phyloP scores from a whole-genome alignment of 2,113 vertebrate genomes.

The Nesogale talazaci region DNA sequence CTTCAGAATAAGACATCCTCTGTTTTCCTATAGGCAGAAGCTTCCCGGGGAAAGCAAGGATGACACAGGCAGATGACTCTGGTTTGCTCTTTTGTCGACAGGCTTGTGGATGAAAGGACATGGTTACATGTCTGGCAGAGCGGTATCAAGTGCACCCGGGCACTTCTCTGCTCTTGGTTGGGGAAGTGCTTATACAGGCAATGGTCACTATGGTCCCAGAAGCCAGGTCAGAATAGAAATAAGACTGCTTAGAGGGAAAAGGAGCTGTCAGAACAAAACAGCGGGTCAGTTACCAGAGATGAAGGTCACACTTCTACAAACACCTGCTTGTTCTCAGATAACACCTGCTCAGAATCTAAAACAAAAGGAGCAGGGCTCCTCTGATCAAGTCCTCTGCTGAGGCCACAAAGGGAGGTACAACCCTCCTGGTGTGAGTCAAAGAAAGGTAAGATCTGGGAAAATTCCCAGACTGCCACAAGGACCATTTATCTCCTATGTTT shows the following conservation, averaged over 20 bases:
- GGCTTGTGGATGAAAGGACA: not conserved
- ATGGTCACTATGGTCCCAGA: not conserved
- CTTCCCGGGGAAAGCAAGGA: constrained; percentile 15
- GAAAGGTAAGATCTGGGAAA: constrained; percentile 77
- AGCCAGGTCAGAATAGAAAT: constrained; percentile 36
- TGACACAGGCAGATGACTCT: not conserved
- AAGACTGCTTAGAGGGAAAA: constrained; percentile 70
- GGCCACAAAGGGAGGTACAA: constrained; percentile 14
- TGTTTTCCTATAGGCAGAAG: constrained; percentile 37
- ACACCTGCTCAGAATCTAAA: constrained; percentile 82
- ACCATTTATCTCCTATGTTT: constrained; percentile 72
- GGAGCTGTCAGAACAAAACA: constrained; percentile 81
- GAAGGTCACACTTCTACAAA: constrained; percentile 82
- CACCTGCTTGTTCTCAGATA: constrained; percentile 84
- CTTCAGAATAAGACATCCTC: constrained; percentile 31
- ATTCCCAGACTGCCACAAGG: constrained; percentile 59
- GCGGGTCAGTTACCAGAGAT: constrained; percentile 79
- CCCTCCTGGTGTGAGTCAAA: constrained; percentile 58
- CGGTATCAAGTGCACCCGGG: constrained; percentile 43
- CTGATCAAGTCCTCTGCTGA: constrained; percentile 73
- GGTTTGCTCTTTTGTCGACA: constrained; percentile 44
- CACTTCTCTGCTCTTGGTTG: not conserved
- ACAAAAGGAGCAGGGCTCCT: constrained; percentile 72
- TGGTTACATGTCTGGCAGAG: not conserved
- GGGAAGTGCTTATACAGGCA: not conserved